Evolutionary conservation across 2,888 invertebrate genomes (phyloP), one percentile per base, ranked within the genome.

Genomic region (Sinohyriopsis cumingii): DNA sequence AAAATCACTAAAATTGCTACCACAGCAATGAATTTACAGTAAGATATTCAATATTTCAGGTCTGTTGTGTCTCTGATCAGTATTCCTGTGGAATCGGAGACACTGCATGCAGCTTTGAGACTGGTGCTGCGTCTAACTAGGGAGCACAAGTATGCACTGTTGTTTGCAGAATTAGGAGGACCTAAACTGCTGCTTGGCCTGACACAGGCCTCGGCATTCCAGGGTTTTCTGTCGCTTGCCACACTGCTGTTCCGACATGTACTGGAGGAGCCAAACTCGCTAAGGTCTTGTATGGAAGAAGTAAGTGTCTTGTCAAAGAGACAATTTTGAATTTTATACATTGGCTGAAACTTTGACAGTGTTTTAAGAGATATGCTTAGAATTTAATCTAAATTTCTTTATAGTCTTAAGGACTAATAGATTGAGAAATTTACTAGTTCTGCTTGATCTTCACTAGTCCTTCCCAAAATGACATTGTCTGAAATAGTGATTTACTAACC

Each of bases 221-320:
- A 93, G 78, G 95, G 95, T 5, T 94, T 94, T 86, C 93, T 94
- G 15, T 94, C 94, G 22, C 90, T 95, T 70, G 93, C 94, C 0
- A 95, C 95, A 0, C 92, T 95, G 24, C 90, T 96, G 22, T 93
- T 95, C 79, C 92, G 95, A 22, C 95, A 96, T 83, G 93, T 94
- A 0, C 90, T 96, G 55, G 95, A 96, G 89, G 95, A 95, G 71
- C 94, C 94, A 0, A 89, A 91, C 7, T 94, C 94, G 19, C 91
- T 96, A 59, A 92, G 93, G 71, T 92, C 94, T 73, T 94, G 95
- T 2, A 95, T 95, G 93, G 95, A 95, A 86, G 94, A 94, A 89
- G 94, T 89, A 69, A 56, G 72, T 55, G 54, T 22, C 15, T 45
- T 12, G 3, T 45, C 3, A 3, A 45, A 15, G 24, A 59, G 22